phyloP scores from a whole-genome alignment of 2,888 invertebrate species.

The Mesorhabditis spiculigera region DNA sequence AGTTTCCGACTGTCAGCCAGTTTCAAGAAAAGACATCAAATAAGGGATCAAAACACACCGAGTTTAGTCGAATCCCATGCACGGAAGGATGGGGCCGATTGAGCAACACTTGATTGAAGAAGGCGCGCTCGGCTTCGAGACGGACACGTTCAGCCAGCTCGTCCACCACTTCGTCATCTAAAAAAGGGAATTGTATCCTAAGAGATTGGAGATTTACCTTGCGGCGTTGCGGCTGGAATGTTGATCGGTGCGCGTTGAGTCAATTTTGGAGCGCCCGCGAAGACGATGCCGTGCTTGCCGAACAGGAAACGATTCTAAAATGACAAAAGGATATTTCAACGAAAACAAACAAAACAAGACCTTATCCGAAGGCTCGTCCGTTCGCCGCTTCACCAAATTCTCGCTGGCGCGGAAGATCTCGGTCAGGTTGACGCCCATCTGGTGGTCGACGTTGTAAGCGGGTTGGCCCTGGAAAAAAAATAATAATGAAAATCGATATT shows the following conservation, averaged over 20 bases:
- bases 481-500: not conserved
- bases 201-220: not conserved
- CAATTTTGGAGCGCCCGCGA: slow-evolving; percentile 16
- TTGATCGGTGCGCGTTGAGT: not conserved
- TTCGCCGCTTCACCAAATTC: slow-evolving; percentile 21
- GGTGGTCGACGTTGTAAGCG: too few species aligned
- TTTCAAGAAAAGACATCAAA: not conserved
- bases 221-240: not conserved
- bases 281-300: slow-evolving; percentile 21
- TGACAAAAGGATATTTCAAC: not conserved
- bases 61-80: not conserved
- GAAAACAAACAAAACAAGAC: not conserved
- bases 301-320: slow-evolving; percentile 15
- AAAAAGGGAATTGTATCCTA: not conserved
- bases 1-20: not conserved
- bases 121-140: slow-evolving; percentile 51
- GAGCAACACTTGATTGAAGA: slow-evolving; percentile 51
- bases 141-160: slow-evolving; percentile 31
- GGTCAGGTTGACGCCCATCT: slow-evolving; percentile 21
- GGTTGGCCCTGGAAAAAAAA: not conserved
- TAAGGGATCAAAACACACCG: not conserved
- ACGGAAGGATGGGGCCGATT: slow-evolving; percentile 30
- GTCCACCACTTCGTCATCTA: slow-evolving; percentile 10
- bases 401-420: slow-evolving; percentile 46
- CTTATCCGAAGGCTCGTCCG: not conserved